A percentile compares a stretch with the other conserved stretches of the same genome.
Evolutionary conservation across 2,888 invertebrate species (phyloP).

Genomic region (Perizoma flavofasciatum): DNA sequence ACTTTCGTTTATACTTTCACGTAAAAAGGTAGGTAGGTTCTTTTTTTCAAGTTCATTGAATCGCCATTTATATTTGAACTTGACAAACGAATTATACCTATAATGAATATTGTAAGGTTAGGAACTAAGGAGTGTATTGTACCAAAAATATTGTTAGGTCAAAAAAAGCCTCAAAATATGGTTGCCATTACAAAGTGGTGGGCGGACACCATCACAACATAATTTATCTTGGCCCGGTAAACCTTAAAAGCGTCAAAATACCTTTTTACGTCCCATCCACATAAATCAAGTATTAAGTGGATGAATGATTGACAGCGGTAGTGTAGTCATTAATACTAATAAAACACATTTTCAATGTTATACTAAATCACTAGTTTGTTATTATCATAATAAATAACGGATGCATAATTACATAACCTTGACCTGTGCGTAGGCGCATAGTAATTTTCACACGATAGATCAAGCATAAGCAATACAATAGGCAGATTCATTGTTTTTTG

Average conservation of each 20-base stretch:
- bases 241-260: not conserved
- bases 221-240: not conserved
- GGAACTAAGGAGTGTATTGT: too few species aligned
- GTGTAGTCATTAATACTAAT: constrained; percentile 1
- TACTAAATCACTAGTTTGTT: constrained; percentile 29
- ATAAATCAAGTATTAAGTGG: not conserved
- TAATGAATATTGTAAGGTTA: too few species aligned
- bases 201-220: too few species aligned
- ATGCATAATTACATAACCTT: constrained; percentile 46
- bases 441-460: constrained; percentile 40
- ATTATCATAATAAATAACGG: constrained; percentile 31
- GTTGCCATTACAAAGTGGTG: too few species aligned
- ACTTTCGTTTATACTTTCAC: too few species aligned
- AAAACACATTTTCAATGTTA: too few species aligned
- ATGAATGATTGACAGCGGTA: not conserved
- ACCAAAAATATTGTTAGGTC: too few species aligned
- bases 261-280: not conserved
- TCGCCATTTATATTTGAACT: too few species aligned
- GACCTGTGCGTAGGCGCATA: constrained; percentile 52
- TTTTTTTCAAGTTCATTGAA: too few species aligned
- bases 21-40: too few species aligned
- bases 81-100: too few species aligned
- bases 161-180: too few species aligned
- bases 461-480: not conserved
- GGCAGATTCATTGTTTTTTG: not conserved